A percentile compares a stretch with the other conserved stretches of the same genome.
Evolutionary conservation across 2,888 invertebrate genomes (phyloP).

Genomic region (Psylliodes chrysocephalus): DNA sequence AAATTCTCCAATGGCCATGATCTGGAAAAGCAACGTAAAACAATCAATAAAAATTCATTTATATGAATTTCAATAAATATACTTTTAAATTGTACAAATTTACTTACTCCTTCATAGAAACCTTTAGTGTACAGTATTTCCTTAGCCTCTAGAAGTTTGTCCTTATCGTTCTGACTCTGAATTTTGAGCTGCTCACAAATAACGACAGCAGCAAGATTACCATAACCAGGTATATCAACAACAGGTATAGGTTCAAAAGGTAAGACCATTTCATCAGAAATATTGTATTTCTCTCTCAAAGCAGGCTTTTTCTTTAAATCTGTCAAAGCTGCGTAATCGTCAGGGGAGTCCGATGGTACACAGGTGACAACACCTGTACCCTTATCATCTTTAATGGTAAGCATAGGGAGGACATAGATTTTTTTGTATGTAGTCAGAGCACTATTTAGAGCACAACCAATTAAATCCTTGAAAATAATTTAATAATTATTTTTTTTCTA

Average conservation of each 20-base stretch:
- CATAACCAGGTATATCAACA: conserved; percentile 90
- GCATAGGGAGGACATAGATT: conserved; percentile 96
- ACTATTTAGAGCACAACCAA: conserved; percentile 86
- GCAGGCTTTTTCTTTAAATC: conserved; percentile 96
- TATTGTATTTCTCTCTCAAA: conserved; percentile 93
- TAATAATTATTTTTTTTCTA: too few relatives aligned
- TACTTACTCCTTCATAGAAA: conserved; percentile 87
- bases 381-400: conserved; percentile 97
- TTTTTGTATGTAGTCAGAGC: conserved; percentile 85
- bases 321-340: conserved; percentile 94
- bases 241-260: conserved; percentile 74
- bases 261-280: conserved; percentile 82
- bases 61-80: too few relatives aligned
- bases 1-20: conserved; percentile 85
- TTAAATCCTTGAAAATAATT: too few relatives aligned
- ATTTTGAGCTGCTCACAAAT: conserved; percentile 92
- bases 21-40: conserved; percentile 62
- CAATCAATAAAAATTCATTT: too few relatives aligned
- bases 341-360: conserved; percentile 98
- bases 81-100: too few relatives aligned
- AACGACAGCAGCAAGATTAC: conserved; percentile 84
- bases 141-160: conserved; percentile 93
- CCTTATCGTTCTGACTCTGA: conserved; percentile 96
- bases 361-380: conserved; percentile 98
- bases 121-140: conserved; percentile 96